Percentiles rank a stretch among this genome's conserved stretches.
Conservation (phyloP, 2,797 vertebrate species). For the Catharus ustulatus region DNA sequence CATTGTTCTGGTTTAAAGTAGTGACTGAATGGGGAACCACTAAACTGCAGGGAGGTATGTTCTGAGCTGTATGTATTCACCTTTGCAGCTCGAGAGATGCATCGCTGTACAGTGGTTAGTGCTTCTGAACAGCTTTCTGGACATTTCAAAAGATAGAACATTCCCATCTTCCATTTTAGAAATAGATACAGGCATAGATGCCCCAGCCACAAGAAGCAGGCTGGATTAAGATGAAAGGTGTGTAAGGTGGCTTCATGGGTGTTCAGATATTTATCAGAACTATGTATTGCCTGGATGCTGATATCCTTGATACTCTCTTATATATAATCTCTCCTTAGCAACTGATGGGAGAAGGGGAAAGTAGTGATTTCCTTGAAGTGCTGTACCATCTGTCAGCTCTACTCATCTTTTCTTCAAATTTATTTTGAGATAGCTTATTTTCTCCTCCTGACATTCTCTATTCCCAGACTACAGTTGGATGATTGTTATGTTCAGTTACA, state of each 20-base stretch:
- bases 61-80: background rate
- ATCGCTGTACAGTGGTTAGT: background rate
- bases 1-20: background rate
- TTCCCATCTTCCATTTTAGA: background rate
- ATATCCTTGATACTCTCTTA: background rate
- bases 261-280: background rate
- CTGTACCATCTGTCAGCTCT: slow-evolving; percentile 46
- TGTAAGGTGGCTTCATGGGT: background rate
- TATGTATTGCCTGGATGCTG: background rate
- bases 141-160: background rate
- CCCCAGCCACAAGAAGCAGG: background rate
- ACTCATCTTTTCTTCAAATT: slow-evolving; percentile 11
- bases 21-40: background rate
- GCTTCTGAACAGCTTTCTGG: background rate
- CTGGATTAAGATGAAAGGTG: background rate
- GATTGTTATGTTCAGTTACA: background rate
- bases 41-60: background rate
- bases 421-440: slow-evolving; percentile 25
- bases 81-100: background rate
- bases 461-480: background rate
- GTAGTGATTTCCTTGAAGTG: slow-evolving; percentile 54
- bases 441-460: slow-evolving; percentile 18
- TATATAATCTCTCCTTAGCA: slow-evolving; percentile 43
- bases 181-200: background rate
- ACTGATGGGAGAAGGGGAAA: slow-evolving; percentile 32